These are phyloP conservation scores for Nowickia ferox DNA, from an alignment of 2,888 invertebrate genomes.

Conservation along the genomic window DNA sequence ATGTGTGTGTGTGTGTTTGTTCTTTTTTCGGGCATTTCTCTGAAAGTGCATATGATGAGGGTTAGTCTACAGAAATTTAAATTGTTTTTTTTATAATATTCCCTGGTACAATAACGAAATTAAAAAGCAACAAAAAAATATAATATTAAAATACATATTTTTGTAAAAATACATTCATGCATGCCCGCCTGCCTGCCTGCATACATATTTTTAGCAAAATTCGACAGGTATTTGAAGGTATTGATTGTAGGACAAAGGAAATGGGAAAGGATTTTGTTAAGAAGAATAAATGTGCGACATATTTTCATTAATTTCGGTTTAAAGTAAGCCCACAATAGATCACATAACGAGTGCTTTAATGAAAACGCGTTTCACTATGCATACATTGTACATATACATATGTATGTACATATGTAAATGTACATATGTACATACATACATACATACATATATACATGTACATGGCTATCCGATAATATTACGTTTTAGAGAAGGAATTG, in stretches of 20 bases:
- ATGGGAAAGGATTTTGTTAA: background rate
- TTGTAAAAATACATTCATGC: conserved; percentile 27
- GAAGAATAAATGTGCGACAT: background rate
- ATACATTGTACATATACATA: too few relatives aligned
- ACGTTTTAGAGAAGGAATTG: too few relatives aligned
- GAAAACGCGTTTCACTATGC: too few relatives aligned
- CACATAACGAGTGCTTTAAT: too few relatives aligned
- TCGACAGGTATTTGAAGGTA: conserved; percentile 14
- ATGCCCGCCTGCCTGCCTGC: conserved; percentile 33
- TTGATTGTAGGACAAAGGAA: background rate
- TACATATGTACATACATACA: too few relatives aligned
- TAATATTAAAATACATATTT: conserved; percentile 31
- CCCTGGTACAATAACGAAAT: conserved; percentile 35
- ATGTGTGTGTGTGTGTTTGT: background rate
- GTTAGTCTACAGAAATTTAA: conserved; percentile 36
- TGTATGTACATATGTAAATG: too few relatives aligned
- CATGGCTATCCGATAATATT: too few relatives aligned
- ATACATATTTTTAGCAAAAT: conserved; percentile 4
- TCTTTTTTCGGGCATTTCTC: conserved; percentile 8
- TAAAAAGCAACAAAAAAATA: conserved; percentile 12
- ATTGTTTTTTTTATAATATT: conserved; percentile 48
- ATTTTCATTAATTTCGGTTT: too few relatives aligned
- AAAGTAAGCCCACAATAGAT: too few relatives aligned
- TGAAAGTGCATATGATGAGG: conserved; percentile 34
- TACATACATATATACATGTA: too few relatives aligned